Evolutionary conservation across 2,113 vertebrate species (phyloP).

Genomic region (Cisticola juncidis): DNA sequence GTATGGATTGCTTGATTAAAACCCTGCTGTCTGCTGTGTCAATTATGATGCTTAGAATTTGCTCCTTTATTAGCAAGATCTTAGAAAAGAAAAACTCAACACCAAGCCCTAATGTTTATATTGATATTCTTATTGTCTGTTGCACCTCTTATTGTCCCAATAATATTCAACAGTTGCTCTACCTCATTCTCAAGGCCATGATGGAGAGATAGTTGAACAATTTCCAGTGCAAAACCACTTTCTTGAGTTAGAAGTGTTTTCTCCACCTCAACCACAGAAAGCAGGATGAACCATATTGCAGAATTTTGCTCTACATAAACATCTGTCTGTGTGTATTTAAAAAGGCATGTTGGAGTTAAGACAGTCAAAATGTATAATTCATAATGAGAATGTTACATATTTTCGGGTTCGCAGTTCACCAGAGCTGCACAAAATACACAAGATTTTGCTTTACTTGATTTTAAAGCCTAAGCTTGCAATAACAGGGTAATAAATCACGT

Average conservation of each 20-base stretch:
- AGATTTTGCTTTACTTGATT: not conserved
- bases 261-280: not conserved
- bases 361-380: not conserved
- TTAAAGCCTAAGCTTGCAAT: not conserved
- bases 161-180: constrained; percentile 75
- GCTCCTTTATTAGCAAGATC: not conserved
- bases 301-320: not conserved
- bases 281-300: not conserved
- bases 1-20: not conserved
- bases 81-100: not conserved
- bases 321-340: rapidly evolving
- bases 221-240: not conserved
- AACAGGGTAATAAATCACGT: not conserved
- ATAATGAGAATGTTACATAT: not conserved
- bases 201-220: constrained; percentile 52
- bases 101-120: not conserved
- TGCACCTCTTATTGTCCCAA: constrained; percentile 67
- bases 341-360: not conserved
- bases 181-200: not conserved
- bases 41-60: not conserved
- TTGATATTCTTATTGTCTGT: constrained; percentile 78
- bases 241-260: not conserved
- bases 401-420: not conserved
- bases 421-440: not conserved
- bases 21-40: not conserved